Base-by-base conservation (phyloP, 2,888 invertebrate species). In the Aplocera efformata region DNA sequence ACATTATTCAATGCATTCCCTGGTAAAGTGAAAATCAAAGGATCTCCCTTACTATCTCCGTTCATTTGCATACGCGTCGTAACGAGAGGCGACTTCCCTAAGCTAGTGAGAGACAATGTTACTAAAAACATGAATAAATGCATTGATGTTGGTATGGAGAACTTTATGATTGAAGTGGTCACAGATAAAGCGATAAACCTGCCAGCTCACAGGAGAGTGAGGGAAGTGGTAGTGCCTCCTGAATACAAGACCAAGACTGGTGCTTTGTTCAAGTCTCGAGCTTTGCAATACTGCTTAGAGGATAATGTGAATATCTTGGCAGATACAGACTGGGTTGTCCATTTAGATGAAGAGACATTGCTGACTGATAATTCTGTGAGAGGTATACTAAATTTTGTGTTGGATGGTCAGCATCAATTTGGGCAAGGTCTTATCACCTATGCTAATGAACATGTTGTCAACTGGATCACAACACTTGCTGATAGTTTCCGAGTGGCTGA, bases 341-440 rank as follows among this genome's bases (percentile, higher is more conserved):
- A 98, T 85, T 88, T 98, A 46, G 98, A 98, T 79, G 98, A 98
- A 82, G 98, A 98, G 78, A 98, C 98, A 0, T 84, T 98, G 36
- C 85, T 98, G 17, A 98, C 98, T 4, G 96, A 96, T 67, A 97
- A 98, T 75, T 94, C 96, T 28, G 93, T 98, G 32, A 90, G 93
- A 36, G 97, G 97, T 6, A 94, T 98, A 63, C 86, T 98, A 25
- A 98, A 98, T 76, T 98, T 98, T 90, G 96, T 97, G 10, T 89
- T 94, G 55, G 97, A 98, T 82, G 98, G 98, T 0, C 96, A 96
- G 72, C 95, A 97, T 84, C 96, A 96, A 48, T 98, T 98, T 84
- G 98, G 98, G 0, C 98, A 98, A 85, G 98, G 98, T 2, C 86
- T 98, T 33, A 97, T 98, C 48, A 98, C 97, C 1, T 98, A 98